Base-by-base conservation (phyloP, 2,113 vertebrate species). In the Sprattus sprattus region DNA sequence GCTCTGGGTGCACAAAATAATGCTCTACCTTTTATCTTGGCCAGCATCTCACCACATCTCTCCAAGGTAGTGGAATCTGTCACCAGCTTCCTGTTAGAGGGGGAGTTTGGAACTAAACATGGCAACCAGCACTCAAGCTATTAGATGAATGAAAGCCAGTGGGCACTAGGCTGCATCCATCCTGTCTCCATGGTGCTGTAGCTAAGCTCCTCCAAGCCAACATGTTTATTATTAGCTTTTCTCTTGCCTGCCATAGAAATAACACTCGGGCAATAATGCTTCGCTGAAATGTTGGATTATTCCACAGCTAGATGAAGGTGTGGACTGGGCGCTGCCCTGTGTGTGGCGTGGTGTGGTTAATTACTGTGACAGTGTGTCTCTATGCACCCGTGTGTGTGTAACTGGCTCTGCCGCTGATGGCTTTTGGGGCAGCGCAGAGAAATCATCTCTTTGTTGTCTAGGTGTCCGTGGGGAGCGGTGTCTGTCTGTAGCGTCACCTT, bases 391-490 rank as follows among this genome's bases (percentile, higher is more conserved):
- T 64, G 20, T 64, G 85, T 83, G 90, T 87, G 84, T 93, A 93
- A 94, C 92, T 93, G 93, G 90, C 91, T 91, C 85, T 89, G 85
- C 84, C 92, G 88, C 92, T 92, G 92, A 89, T 88, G 84, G 88
- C 93, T 93, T 92, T 91, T 67, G 82, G 89, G 90, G 7, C 18
- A 60, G 54, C 3, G 54, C 54, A 90, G 89, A 91, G 87, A 91
- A 92, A 92, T 93, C 54, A 60, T 60, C 54, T 6, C 18, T 60
- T n/a, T 60, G 54, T 60, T 71, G n/a, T 71, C 64, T 71, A 92
- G 91, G 88, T 92, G 90, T 94, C 92, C 89, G 91, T 83, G 86
- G 91, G 90, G 93, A 92, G 81, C 88, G 89, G 87, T 20, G 78
- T 52, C 45, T 47, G 78, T 75, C 45, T 47, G 54, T 71, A 47